Evolutionary conservation across 2,888 invertebrate species (phyloP).

Genomic region (Cheilosia vernalis): DNA sequence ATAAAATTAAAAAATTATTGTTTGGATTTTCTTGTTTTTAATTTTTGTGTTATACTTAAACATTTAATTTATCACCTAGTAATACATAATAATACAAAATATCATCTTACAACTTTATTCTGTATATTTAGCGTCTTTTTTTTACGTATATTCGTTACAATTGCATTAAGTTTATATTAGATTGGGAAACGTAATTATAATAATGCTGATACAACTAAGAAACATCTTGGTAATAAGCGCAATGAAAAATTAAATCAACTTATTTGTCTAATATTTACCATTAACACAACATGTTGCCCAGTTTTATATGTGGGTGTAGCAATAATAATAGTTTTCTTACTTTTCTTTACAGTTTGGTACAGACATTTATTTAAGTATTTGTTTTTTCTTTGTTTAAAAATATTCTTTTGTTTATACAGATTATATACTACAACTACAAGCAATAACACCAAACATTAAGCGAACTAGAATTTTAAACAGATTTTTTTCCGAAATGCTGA

Average conservation of each 20-base stretch:
- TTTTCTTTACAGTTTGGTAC: conserved; percentile 39
- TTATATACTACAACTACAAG: conserved; percentile 65
- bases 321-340: conserved; percentile 16
- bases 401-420: conserved; percentile 27
- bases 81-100: conserved; percentile 63
- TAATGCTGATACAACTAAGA: conserved; percentile 21
- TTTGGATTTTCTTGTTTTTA: conserved; percentile 43
- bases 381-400: conserved; percentile 41
- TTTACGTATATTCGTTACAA: conserved; percentile 75
- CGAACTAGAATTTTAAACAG: conserved; percentile 19
- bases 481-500: not conserved
- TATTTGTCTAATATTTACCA: conserved; percentile 57
- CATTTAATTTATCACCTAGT: conserved; percentile 66
- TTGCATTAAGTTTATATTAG: conserved; percentile 62
- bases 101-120: conserved; percentile 58
- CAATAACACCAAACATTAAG: conserved; percentile 62
- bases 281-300: conserved; percentile 63
- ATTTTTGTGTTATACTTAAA: conserved; percentile 43
- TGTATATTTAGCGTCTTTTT: conserved; percentile 64
- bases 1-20: conserved; percentile 75
- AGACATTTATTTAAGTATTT: conserved; percentile 23
- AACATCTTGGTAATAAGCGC: conserved; percentile 51
- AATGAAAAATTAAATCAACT: conserved; percentile 52
- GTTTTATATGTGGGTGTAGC: conserved; percentile 22
- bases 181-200: conserved; percentile 7